Percentiles rank a stretch among this genome's conserved stretches.
Evolutionary conservation across 2,113 vertebrate species (phyloP).

Genomic region (Aplodontia rufa): DNA sequence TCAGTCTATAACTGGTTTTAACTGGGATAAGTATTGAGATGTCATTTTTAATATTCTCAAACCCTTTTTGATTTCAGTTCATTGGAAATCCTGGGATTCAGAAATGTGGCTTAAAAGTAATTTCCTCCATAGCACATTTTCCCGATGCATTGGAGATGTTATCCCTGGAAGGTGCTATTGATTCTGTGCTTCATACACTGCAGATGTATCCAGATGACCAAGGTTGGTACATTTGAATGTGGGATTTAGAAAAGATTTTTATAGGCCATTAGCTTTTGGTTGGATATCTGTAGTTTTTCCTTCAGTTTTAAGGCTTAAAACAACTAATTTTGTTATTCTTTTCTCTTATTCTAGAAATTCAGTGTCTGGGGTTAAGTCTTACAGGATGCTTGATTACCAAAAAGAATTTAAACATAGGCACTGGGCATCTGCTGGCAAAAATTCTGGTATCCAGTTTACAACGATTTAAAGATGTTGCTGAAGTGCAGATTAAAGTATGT

Average conservation of each 20-base stretch:
- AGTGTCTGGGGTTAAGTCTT: conserved; percentile 92
- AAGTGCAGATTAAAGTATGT: conserved; percentile 91
- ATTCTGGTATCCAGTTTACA: conserved; percentile 89
- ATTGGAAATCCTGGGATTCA: conserved; percentile 92
- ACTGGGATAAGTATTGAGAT: not conserved
- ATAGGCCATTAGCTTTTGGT: not conserved
- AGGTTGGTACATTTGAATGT: conserved; percentile 83
- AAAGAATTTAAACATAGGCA: conserved; percentile 90
- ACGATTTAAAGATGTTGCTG: conserved; percentile 87
- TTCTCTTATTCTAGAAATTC: conserved; percentile 88
- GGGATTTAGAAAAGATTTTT: not conserved
- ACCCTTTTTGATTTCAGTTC: conserved; percentile 85
- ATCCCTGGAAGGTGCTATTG: conserved; percentile 92
- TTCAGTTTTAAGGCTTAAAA: conserved; percentile 28
- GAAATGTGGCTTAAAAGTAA: conserved; percentile 90
- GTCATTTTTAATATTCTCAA: conserved; percentile 29
- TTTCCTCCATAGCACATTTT: conserved; percentile 88
- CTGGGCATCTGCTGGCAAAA: conserved; percentile 89
- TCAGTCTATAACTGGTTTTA: not conserved
- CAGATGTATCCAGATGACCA: conserved; percentile 94
- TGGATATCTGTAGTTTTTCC: not conserved
- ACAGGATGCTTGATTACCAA: conserved; percentile 88
- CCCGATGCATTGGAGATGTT: conserved; percentile 91
- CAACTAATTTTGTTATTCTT: not conserved
- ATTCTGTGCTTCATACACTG: conserved; percentile 91